Percentiles rank a stretch among this genome's conserved stretches.
Conservation (phyloP, 2,888 invertebrate genomes). For the Heliconius sara region DNA sequence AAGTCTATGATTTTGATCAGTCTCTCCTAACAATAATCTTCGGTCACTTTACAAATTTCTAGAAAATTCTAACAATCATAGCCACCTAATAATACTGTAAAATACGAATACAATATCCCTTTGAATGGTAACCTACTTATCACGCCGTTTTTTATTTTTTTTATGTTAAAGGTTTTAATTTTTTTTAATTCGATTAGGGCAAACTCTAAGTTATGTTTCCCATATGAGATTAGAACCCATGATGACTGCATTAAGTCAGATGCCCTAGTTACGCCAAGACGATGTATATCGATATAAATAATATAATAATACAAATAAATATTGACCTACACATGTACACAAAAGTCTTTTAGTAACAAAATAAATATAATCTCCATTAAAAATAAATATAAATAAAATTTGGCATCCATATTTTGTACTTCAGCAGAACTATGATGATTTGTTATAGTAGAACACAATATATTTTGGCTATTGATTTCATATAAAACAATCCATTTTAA, state of each 20-base stretch:
- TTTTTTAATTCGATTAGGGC: background rate
- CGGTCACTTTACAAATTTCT: constrained; percentile 17
- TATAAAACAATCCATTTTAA: constrained; percentile 4
- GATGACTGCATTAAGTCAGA: background rate
- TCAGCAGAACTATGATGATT: constrained; percentile 43
- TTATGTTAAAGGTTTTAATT: too few species aligned
- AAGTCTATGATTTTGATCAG: background rate
- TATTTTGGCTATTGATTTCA: constrained; percentile 32
- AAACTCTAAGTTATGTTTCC: background rate
- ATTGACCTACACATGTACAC: constrained; percentile 10
- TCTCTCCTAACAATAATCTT: constrained; percentile 10
- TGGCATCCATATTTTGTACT: constrained; percentile 55
- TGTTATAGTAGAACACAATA: constrained; percentile 38
- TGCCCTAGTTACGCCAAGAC: background rate
- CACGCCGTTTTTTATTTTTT: background rate
- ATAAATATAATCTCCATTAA: constrained; percentile 27
- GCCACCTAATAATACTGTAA: background rate
- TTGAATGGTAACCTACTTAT: background rate
- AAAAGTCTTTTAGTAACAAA: constrained; percentile 21
- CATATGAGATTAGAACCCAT: background rate
- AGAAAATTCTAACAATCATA: background rate
- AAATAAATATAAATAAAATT: constrained; percentile 47
- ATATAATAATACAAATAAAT: constrained; percentile 20
- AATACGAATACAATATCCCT: background rate
- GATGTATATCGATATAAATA: background rate